Evolutionary conservation across 64 coral and sea anemone species (phyloP).

Genomic region (Astreopora myriophthalma): DNA sequence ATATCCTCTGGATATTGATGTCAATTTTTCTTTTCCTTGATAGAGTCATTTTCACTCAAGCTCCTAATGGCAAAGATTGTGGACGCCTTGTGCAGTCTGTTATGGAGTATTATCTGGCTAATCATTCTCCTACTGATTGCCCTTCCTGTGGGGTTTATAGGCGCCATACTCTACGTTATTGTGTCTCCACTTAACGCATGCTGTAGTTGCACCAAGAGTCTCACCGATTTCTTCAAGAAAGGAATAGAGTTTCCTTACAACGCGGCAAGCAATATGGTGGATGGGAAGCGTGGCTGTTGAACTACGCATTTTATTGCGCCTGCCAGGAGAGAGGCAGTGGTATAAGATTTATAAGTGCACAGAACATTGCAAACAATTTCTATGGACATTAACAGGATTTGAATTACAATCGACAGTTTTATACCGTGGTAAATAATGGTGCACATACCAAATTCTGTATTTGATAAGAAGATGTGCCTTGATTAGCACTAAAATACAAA

Average conservation of each 20-base stretch:
- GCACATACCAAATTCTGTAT: too few relatives aligned
- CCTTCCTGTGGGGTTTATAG: constrained; percentile 78
- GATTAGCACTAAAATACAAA: too few relatives aligned
- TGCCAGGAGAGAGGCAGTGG: not conserved
- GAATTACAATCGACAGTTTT: too few relatives aligned
- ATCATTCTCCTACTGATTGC: constrained; percentile 82
- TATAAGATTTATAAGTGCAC: not conserved
- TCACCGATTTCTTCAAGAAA: constrained; percentile 96
- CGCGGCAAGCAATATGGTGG: constrained; percentile 69
- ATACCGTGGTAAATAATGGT: too few relatives aligned
- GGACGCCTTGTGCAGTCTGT: constrained; percentile 87
- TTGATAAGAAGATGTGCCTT: too few relatives aligned
- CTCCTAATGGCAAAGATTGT: constrained; percentile 6
- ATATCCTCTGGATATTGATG: not conserved
- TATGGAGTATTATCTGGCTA: constrained; percentile 95
- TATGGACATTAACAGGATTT: too few relatives aligned
- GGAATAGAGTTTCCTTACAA: constrained; percentile 86
- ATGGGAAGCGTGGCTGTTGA: constrained; percentile 89
- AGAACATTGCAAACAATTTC: not conserved
- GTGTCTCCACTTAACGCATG: constrained; percentile 93
- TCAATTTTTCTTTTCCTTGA: not conserved
- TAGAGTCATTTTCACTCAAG: not conserved
- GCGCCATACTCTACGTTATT: constrained; percentile 69
- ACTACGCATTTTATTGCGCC: not conserved
- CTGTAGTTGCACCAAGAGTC: constrained; percentile 74